Base-by-base conservation (phyloP, 2,888 invertebrate species). In the Ptycholaimellus sp. region DNA sequence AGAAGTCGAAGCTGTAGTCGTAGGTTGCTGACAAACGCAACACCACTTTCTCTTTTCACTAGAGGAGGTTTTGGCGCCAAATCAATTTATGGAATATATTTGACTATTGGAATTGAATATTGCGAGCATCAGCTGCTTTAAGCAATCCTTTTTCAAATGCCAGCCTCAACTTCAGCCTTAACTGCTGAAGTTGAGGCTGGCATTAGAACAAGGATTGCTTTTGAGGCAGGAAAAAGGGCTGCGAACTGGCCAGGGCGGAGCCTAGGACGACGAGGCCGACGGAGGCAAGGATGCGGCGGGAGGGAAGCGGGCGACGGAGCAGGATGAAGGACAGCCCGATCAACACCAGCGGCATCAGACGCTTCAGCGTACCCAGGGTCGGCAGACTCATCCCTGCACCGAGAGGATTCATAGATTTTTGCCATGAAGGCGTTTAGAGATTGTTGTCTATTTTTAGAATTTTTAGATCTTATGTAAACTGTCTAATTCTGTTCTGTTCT, bases 371-470 rank as follows among this genome's bases (percentile, higher is more conserved):
- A 2, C 64, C 64, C 47, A 66, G 67, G 57, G 66, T 60, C 2
- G 67, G 66, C 44, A 67, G 60, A 40, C 65, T 66, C 59, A 67
- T 64, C 35, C 65, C n/a, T n/a, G n/a, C n/a, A n/a, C n/a, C n/a
- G n/a, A n/a, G n/a, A n/a, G n/a, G n/a, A n/a, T n/a, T n/a, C n/a
- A n/a, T n/a, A n/a, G n/a, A n/a, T n/a, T n/a, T n/a, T n/a, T n/a
- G n/a, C n/a, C n/a, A n/a, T n/a, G n/a, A n/a, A n/a, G n/a, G n/a
- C n/a, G n/a, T n/a, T n/a, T n/a, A n/a, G n/a, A n/a, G n/a, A n/a
- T n/a, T n/a, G n/a, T n/a, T n/a, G n/a, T n/a, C n/a, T n/a, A n/a
- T n/a, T n/a, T n/a, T n/a, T n/a, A n/a, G n/a, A n/a, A n/a, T n/a
- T n/a, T n/a, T n/a, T n/a, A n/a, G n/a, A n/a, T n/a, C n/a, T n/a